Evolutionary conservation across 1,140 invertebrate genomes (phyloP).

Genomic region (Drosophila biarmipes): DNA sequence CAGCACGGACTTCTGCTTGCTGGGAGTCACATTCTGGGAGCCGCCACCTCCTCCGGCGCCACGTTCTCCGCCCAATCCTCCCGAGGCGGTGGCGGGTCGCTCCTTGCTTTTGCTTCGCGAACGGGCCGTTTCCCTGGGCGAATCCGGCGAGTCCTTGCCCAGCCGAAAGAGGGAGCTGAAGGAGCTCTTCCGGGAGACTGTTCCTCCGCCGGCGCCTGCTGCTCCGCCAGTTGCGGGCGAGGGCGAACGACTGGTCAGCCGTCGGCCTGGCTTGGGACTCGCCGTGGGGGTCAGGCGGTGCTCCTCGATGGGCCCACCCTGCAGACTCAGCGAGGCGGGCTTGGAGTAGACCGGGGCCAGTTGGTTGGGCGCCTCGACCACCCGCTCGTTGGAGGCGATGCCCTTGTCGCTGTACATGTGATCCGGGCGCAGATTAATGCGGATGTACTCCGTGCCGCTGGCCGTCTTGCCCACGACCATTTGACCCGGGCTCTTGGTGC

Average conservation of each 20-base stretch:
- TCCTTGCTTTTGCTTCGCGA: constrained; percentile 89
- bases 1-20: constrained; percentile 87
- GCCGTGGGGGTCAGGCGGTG: constrained; percentile 82
- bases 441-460: constrained; percentile 86
- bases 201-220: constrained; percentile 22
- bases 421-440: constrained; percentile 88
- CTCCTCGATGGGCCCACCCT: constrained; percentile 62
- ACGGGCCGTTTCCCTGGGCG: constrained; percentile 81
- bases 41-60: constrained; percentile 34
- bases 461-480: constrained; percentile 81
- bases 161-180: constrained; percentile 91
- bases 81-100: constrained; percentile 67
- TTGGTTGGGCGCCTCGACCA: constrained; percentile 81
- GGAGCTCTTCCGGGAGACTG: constrained; percentile 90
- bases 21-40: constrained; percentile 86
- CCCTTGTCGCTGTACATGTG: constrained; percentile 87
- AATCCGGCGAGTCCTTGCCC: constrained; percentile 80
- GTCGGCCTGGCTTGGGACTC: constrained; percentile 84
- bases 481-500: constrained; percentile 78
- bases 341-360: constrained; percentile 75
- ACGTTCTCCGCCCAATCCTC: constrained; percentile 21
- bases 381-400: constrained; percentile 76
- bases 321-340: constrained; percentile 85
- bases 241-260: constrained; percentile 84
- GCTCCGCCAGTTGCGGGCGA: constrained; percentile 81